Percentiles rank a stretch among this genome's conserved stretches.
Evolutionary conservation across 1,140 invertebrate species (phyloP).

Genomic region (Philopotamus ludificatus): DNA sequence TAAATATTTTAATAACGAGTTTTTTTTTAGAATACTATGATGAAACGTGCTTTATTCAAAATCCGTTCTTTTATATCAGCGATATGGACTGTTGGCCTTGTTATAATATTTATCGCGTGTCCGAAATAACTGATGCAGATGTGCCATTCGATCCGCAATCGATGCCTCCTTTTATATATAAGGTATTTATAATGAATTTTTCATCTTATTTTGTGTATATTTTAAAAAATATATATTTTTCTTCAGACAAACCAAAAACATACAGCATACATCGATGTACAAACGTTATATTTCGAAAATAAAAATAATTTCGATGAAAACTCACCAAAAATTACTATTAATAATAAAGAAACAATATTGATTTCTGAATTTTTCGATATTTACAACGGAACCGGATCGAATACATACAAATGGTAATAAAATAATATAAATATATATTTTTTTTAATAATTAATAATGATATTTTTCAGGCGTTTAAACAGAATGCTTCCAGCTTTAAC

Average conservation of each 20-base stretch:
- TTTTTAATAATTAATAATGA: neutral
- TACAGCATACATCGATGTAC: slow-evolving; percentile 46
- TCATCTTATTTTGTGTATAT: neutral
- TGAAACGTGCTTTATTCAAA: slow-evolving; percentile 74
- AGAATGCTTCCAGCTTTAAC: slow-evolving; percentile 64
- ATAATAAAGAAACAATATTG: slow-evolving; percentile 47
- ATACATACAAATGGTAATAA: slow-evolving; percentile 15
- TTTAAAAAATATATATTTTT: slow-evolving; percentile 8
- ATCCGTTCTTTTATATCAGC: slow-evolving; percentile 69
- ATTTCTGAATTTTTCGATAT: slow-evolving; percentile 20
- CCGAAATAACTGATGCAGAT: slow-evolving; percentile 51
- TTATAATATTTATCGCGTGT: slow-evolving; percentile 61
- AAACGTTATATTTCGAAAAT: slow-evolving; percentile 49
- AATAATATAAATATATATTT: slow-evolving; percentile 9
- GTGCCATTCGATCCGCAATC: slow-evolving; percentile 41
- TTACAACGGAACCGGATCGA: slow-evolving; percentile 19
- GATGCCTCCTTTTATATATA: slow-evolving; percentile 52
- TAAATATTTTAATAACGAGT: too few relatives aligned
- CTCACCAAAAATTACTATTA: slow-evolving; percentile 55
- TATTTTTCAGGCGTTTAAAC: slow-evolving; percentile 65
- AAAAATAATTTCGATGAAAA: slow-evolving; percentile 56
- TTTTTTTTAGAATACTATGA: slow-evolving; percentile 67
- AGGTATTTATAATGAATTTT: slow-evolving; percentile 41
- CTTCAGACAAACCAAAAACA: slow-evolving; percentile 46
- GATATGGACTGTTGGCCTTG: slow-evolving; percentile 80